Evolutionary conservation across 2,888 invertebrate genomes (phyloP), one percentile per base, ranked within the genome.

Genomic region (Pterobdella sp.): DNA sequence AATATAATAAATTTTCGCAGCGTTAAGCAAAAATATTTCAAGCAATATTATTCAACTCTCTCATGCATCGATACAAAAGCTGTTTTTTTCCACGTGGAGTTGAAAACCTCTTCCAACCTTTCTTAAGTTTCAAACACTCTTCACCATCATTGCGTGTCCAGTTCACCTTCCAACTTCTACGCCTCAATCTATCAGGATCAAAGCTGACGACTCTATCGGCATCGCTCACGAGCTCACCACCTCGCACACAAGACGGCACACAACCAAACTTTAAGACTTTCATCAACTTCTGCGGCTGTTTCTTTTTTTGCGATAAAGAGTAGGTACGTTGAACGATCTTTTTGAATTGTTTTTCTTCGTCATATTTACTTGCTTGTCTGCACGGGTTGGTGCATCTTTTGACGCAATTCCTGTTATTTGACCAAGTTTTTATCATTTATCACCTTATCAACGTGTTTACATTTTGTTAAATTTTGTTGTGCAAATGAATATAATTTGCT

Each of bases 31-130:
- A n/a, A n/a, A n/a, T n/a, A n/a, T 42, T 7, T 42, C 60, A 56
- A 3, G 7, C 3, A 26, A 56, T 22, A 18, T 22, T 3, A n/a
- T 56, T 56, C 4, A 56, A 26, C 26, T 56, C 42, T 35, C 29
- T 68, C 36, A 37, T 68, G 42, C 60, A 56, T 4, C 60, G 60
- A n/a, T 56, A 56, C 4, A 56, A 22, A 3, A 56, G 60, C n/a
- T 56, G 4, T n/a, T 56, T 56, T 26, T 56, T 56, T 3, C n/a
- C n/a, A 22, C 26, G 18, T 26, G 3, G 7, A 22, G 60, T 56
- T 26, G 60, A 4, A 56, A 56, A 56, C 3, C 60, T 22, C 18
- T 56, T 22, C 60, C 60, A 56, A 26, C 26, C 60, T 56, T 56
- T 4, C 60, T 56, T 56, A 3, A 56, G 60, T n/a, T 22, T 56